Conservation (phyloP, 2,113 vertebrate genomes). For the Galeopterus variegatus region DNA sequence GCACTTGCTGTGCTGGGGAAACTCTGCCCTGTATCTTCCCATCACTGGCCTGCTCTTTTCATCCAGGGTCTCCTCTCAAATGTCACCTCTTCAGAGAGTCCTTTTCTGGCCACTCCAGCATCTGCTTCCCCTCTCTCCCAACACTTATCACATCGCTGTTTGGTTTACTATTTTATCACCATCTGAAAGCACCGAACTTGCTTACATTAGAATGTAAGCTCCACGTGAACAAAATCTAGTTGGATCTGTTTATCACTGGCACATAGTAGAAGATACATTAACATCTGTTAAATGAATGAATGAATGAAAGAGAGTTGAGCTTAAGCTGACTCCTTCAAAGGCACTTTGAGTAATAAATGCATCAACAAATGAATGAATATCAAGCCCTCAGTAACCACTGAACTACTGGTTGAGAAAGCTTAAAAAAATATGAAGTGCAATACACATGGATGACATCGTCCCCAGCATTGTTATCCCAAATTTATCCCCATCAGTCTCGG, state of each 20-base stretch:
- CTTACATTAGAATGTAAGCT: background rate
- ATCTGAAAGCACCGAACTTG: background rate
- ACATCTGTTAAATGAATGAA: background rate
- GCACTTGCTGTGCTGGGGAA: background rate
- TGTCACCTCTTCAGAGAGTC: background rate
- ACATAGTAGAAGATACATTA: background rate
- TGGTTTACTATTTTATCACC: background rate
- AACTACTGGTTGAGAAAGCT: conserved; percentile 9
- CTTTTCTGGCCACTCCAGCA: background rate
- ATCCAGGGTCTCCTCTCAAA: background rate
- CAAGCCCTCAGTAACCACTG: background rate
- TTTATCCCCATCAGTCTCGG: conserved; percentile 76
- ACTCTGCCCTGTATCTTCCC: background rate
- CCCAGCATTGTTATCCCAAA: conserved; percentile 76
- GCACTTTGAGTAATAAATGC: background rate
- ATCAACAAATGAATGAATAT: background rate
- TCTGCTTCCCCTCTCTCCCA: accelerated
- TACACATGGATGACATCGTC: conserved; percentile 1
- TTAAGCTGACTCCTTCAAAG: background rate
- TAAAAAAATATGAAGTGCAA: background rate
- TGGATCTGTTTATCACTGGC: background rate
- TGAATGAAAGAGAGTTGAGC: background rate
- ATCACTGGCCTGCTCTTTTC: background rate
- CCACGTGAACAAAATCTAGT: background rate
- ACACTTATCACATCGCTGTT: background rate